These are phyloP conservation scores for Chionis minor DNA, from an alignment of 2,113 vertebrate genomes.

Conservation along the genomic window DNA sequence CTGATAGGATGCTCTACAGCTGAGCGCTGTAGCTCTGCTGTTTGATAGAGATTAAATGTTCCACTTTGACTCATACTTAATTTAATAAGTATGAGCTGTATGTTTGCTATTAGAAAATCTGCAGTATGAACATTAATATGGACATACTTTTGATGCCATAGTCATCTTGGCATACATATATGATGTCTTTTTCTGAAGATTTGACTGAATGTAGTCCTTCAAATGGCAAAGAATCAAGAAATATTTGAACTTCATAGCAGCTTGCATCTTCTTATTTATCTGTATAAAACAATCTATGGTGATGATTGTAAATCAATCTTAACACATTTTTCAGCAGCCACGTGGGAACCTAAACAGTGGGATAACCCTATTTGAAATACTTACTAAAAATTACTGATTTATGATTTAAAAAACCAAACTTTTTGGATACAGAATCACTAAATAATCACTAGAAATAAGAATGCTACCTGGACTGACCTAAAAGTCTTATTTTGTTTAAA, in stretches of 20 bases:
- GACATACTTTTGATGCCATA: constrained; percentile 1
- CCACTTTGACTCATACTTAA: constrained; percentile 44
- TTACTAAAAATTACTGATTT: not conserved
- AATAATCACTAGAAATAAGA: not conserved
- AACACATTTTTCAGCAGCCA: not conserved
- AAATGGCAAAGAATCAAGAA: not conserved
- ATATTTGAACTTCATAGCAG: not conserved
- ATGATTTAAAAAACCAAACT: not conserved
- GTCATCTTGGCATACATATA: not conserved
- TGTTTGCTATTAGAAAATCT: constrained; percentile 42
- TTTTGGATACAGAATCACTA: not conserved
- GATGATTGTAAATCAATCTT: not conserved
- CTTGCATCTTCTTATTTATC: not conserved
- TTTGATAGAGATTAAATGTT: constrained; percentile 40
- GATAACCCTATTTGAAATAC: not conserved
- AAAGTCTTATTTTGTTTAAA: not conserved
- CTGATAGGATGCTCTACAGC: constrained; percentile 27
- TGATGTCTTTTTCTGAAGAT: constrained; percentile 27
- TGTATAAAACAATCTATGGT: not conserved
- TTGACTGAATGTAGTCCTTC: not conserved
- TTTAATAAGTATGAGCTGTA: constrained; percentile 40
- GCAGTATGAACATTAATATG: constrained; percentile 32
- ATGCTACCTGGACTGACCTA: not conserved
- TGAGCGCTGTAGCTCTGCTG: not conserved
- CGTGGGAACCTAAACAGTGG: not conserved